Evolutionary conservation across 1,140 invertebrate species (phyloP).

Genomic region (Zaprionus inermis): DNA sequence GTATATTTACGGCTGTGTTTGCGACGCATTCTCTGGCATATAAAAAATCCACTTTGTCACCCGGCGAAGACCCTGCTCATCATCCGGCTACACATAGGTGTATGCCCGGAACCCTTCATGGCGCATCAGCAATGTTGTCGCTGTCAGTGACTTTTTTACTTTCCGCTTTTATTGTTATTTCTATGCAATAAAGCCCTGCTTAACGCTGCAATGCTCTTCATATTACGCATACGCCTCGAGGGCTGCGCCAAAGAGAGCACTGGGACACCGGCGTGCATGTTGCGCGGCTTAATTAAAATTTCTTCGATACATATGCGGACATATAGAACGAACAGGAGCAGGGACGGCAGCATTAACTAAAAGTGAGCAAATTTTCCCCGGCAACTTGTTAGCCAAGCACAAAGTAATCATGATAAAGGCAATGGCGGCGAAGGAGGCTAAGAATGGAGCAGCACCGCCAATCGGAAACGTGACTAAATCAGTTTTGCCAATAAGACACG

Average conservation of each 20-base stretch:
- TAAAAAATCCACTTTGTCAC: constrained; percentile 35
- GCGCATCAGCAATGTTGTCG: constrained; percentile 30
- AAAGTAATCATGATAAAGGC: constrained; percentile 50
- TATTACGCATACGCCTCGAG: constrained; percentile 57
- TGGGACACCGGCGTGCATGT: no score
- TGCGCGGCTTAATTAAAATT: constrained; percentile 74
- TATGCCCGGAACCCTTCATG: constrained; percentile 15
- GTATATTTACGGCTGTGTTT: constrained; percentile 4
- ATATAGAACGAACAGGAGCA: no score
- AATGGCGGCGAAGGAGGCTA: constrained; percentile 13
- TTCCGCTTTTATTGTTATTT: constrained; percentile 52
- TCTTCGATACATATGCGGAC: constrained; percentile 16
- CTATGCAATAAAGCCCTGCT: constrained; percentile 52
- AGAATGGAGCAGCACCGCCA: constrained; percentile 56
- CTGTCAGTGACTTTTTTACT: constrained; percentile 29
- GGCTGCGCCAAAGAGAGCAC: constrained; percentile 7
- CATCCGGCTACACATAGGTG: constrained; percentile 13
- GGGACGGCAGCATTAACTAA: constrained; percentile 25
- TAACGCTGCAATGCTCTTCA: constrained; percentile 28
- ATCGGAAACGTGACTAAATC: constrained; percentile 80
- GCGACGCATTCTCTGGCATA: constrained; percentile 27
- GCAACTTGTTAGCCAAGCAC: constrained; percentile 53
- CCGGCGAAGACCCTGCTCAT: background rate
- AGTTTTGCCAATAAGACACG: constrained; percentile 80
- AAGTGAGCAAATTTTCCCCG: constrained; percentile 47